Base-by-base conservation (phyloP, 2,888 invertebrate genomes). In the Actias luna region DNA sequence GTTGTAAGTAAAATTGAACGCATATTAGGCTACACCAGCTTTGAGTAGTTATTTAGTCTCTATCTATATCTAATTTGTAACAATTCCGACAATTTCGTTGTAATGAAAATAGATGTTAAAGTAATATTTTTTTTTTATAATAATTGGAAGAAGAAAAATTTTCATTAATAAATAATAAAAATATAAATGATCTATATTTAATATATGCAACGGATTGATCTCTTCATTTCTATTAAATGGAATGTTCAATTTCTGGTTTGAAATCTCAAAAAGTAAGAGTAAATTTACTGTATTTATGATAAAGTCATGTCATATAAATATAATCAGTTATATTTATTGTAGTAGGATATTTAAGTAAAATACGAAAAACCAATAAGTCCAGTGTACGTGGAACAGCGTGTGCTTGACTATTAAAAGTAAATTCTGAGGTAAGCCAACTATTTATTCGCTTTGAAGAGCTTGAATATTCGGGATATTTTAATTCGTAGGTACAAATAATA, bases 1-100 rank as follows among this genome's bases (percentile, higher is more conserved):
- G 61, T 57, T 61, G 61, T 61, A 55, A 55, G 36, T 39, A 25
- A 39, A 61, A 61, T 29, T 61, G 61, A 29, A 36, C 61, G 31
- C 39, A 61, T 25, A 57, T 61, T 29, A 39, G 55, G 61, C 29
- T 27, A 57, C 55, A 57, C 36, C 57, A 25, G 25, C 10, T 50
- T 50, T 50, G 22, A 50, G 25, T 50, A 50, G 22, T 50, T 25
- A 50, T 25, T 25, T 50, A 22, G 2, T 50, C 8, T 50, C 12
- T 50, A 50, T 50, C 12, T 50, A 50, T 4, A 50, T 50, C 46
- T 50, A 50, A 50, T 50, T 25, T 50, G 46, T 50, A 50, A 50
- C 22, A 50, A 50, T 50, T 39, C 39, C 57, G 36, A 57, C 12
- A n/a, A 18, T 39, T 61, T 61, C 61, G 61, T 61, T 61, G 61